phyloP scores from a whole-genome alignment of 23 tunicate species.

The Botrylloides violaceus region DNA sequence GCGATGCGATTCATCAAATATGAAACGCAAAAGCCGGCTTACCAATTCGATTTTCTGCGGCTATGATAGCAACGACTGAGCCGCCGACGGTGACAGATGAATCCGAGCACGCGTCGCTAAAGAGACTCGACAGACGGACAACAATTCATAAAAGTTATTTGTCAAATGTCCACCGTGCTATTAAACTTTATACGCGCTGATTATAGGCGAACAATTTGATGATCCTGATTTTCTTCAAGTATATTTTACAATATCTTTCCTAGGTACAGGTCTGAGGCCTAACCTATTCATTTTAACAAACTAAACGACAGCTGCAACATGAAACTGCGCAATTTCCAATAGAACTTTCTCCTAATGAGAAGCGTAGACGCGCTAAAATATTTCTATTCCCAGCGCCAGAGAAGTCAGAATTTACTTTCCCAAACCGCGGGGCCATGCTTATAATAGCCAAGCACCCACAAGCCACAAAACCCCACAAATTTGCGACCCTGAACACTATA shows the following conservation, averaged over 20 bases:
- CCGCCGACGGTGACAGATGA: background rate
- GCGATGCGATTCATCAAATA: background rate
- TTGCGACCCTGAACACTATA: too few species aligned
- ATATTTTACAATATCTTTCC: background rate
- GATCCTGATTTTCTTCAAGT: background rate
- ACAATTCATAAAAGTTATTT: conserved; percentile 1
- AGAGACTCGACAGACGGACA: background rate
- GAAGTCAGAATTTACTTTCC: too few species aligned
- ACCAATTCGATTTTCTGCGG: background rate
- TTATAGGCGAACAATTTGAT: background rate
- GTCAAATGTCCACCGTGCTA: background rate
- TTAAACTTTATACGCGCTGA: background rate
- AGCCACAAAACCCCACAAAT: too few species aligned
- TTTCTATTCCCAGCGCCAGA: too few species aligned
- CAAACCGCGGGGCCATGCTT: too few species aligned
- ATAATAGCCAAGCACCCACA: too few species aligned
- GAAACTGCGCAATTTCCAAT: too few species aligned
- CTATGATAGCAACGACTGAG: background rate
- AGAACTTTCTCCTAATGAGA: too few species aligned
- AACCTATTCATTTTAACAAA: too few species aligned
- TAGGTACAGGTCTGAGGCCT: too few species aligned
- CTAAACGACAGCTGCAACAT: too few species aligned
- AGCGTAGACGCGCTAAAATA: too few species aligned
- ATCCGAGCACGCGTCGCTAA: background rate
- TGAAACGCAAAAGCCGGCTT: background rate